These are phyloP conservation scores for Nyctibius grandis DNA, from an alignment of 2,797 vertebrate species.

Conservation along the genomic window DNA sequence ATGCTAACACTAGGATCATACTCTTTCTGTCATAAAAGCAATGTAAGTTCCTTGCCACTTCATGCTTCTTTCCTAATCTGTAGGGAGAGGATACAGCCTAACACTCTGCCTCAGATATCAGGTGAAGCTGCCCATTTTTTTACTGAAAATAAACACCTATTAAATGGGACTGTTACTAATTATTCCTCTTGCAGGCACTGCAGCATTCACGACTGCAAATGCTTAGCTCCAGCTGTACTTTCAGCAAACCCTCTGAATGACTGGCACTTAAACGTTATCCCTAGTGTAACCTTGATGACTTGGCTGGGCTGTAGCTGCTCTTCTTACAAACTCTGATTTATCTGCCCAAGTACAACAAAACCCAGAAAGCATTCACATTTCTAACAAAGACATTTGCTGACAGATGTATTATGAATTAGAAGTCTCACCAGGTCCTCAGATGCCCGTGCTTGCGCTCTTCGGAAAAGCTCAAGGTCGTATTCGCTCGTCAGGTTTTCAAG, in stretches of 20 bases:
- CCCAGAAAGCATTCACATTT: rapidly evolving
- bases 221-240: not conserved
- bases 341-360: not conserved
- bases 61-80: not conserved
- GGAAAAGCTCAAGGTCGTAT: conserved; percentile 96
- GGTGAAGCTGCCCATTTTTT: not conserved
- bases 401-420: not conserved
- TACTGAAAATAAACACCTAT: not conserved
- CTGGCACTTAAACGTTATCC: not conserved
- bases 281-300: not conserved
- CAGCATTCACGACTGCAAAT: not conserved
- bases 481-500: conserved; percentile 97
- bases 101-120: not conserved
- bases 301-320: not conserved
- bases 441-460: conserved; percentile 94
- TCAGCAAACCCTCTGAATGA: not conserved
- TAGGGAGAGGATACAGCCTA: not conserved
- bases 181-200: not conserved
- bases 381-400: not conserved
- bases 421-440: conserved; percentile 93
- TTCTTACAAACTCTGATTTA: not conserved
- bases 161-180: not conserved
- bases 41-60: not conserved
- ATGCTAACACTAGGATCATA: not conserved
- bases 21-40: not conserved